Percentiles rank a stretch among this genome's conserved stretches.
Evolutionary conservation across 2,888 invertebrate genomes (phyloP).

Genomic region (Brenthis hecate): DNA sequence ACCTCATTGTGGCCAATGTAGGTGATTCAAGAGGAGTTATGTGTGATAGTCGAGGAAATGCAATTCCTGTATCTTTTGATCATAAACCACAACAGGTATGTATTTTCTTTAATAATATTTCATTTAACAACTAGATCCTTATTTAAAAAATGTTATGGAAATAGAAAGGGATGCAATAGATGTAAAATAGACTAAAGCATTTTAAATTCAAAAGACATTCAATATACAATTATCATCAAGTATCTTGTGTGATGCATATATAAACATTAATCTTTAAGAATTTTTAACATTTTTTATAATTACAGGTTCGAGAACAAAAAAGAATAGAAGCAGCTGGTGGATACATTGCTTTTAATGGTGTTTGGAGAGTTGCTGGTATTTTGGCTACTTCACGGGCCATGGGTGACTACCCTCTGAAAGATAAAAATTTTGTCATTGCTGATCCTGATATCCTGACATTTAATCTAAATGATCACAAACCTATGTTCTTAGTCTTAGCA

Average conservation of each 20-base stretch:
- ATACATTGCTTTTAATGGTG: constrained; percentile 96
- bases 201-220: too few species aligned
- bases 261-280: not conserved
- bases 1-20: constrained; percentile 96
- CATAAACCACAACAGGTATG: constrained; percentile 97
- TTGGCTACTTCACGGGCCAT: constrained; percentile 96
- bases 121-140: too few species aligned
- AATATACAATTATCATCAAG: too few species aligned
- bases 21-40: constrained; percentile 98
- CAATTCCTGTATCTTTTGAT: constrained; percentile 96
- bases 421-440: constrained; percentile 95
- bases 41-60: constrained; percentile 94
- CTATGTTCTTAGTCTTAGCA: constrained; percentile 94
- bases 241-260: too few species aligned
- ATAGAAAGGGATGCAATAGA: not conserved
- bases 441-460: constrained; percentile 97
- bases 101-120: not conserved
- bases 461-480: constrained; percentile 92
- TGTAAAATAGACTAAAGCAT: too few species aligned
- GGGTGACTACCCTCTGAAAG: constrained; percentile 97
- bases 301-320: constrained; percentile 91
- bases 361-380: constrained; percentile 97
- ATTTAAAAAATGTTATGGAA: not conserved
- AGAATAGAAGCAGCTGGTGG: constrained; percentile 97
- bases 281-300: not conserved